Evolutionary conservation across 2,797 vertebrate species (phyloP).

Genomic region (Aselliscus stoliczkanus): DNA sequence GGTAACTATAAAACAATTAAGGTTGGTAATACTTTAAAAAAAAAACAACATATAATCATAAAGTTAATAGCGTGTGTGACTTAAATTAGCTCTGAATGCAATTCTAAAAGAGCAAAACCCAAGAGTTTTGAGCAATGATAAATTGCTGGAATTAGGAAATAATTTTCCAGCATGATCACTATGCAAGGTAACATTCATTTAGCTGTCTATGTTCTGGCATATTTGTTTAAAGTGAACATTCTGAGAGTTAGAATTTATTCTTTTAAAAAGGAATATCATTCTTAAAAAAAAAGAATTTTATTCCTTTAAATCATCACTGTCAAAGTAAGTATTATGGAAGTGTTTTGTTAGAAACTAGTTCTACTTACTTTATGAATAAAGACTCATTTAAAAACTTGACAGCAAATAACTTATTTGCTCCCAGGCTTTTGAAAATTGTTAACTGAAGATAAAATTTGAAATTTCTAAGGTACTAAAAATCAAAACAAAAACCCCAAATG

Average conservation of each 20-base stretch:
- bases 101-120: constrained; percentile 52
- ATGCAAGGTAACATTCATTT: constrained; percentile 71
- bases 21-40: background rate
- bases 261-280: constrained; percentile 64
- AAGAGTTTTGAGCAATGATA: constrained; percentile 52
- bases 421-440: constrained; percentile 54
- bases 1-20: constrained; percentile 19
- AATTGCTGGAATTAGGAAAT: constrained; percentile 48
- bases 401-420: constrained; percentile 62
- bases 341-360: constrained; percentile 70
- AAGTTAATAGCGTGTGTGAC: constrained; percentile 23
- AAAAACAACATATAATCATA: constrained; percentile 18
- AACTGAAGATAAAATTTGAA: constrained; percentile 67
- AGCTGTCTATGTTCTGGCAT: constrained; percentile 74
- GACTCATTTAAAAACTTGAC: constrained; percentile 58
- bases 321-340: constrained; percentile 60
- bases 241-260: constrained; percentile 59
- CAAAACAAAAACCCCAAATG: constrained; percentile 66
- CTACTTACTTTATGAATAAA: constrained; percentile 62
- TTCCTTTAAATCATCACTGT: constrained; percentile 63
- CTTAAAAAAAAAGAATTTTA: constrained; percentile 47
- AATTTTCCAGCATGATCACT: constrained; percentile 45
- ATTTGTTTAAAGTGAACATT: constrained; percentile 72
- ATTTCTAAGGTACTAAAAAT: constrained; percentile 65
- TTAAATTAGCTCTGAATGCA: constrained; percentile 53